Evolutionary conservation across 2,797 vertebrate genomes (phyloP), one percentile per base, ranked within the genome.

Genomic region (Tinamus major): DNA sequence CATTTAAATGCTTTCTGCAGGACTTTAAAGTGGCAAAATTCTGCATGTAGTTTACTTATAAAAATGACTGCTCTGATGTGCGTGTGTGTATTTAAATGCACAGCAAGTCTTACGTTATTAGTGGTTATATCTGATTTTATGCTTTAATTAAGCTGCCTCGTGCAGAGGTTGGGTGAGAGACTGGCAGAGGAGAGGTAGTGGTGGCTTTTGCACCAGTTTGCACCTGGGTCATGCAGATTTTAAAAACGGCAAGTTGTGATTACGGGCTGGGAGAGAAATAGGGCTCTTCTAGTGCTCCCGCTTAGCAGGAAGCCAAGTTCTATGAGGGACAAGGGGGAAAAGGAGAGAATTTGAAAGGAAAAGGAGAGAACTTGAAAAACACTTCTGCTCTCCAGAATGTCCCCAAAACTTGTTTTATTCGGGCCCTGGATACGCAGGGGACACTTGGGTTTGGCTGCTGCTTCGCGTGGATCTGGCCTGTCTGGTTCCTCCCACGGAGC

Each of bases 21-120:
- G 58, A 4, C 19, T 41, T 11, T 3, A 3, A 37, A 64, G 41
- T 27, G 23, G 29, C 39, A 9, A 14, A 7, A 9, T 48, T 81
- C 44, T 84, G 59, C 21, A 44, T 3, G 0, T 26, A 29, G 48
- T 16, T 39, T 11, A 0, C 39, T 21, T 20, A 56, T 80, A 53
- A 49, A 20, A 87, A 62, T 7, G 39, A 42, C 13, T n/a, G 5
- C 0, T 53, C 5, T 53, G 51, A 6, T 53, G 41, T 15, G 41
- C 41, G 0, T 19, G 20, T 49, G 48, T 26, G 12, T 0, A 0
- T 37, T 51, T 37, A 21, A 42, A 13, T 10, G 12, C 0, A 0
- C 13, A 23, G 46, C 35, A 46, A 26, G 7, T 29, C 7, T 29
- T 1, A 0, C 0, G 0, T 26, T 37, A 11, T 41, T 19, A 6